These are phyloP conservation scores for Dryomyza anilis DNA, from an alignment of 2,888 invertebrate species.

Conservation along the genomic window DNA sequence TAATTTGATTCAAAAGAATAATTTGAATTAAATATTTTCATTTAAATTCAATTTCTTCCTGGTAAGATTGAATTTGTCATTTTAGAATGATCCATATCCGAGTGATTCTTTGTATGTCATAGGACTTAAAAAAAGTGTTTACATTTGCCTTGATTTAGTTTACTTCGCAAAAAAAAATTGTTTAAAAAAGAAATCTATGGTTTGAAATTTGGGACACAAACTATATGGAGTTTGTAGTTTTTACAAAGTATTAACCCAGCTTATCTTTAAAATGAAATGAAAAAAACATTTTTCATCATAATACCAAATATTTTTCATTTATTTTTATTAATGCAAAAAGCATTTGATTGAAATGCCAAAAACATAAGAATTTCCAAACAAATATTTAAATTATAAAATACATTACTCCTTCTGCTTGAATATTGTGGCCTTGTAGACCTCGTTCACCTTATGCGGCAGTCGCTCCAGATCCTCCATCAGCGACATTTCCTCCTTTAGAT, in stretches of 20 bases:
- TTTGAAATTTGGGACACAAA: too few species aligned
- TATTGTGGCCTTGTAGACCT: slow-evolving; percentile 41
- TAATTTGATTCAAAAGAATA: too few species aligned
- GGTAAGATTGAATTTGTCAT: too few species aligned
- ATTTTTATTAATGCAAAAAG: slow-evolving; percentile 10
- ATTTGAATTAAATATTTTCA: too few species aligned
- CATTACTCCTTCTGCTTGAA: slow-evolving; percentile 36
- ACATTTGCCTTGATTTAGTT: too few species aligned
- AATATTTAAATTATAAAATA: slow-evolving; percentile 11
- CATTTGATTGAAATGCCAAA: slow-evolving; percentile 13
- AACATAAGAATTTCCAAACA: slow-evolving; percentile 26
- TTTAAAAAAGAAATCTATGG: too few species aligned
- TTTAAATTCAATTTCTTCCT: too few species aligned
- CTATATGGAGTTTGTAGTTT: not conserved
- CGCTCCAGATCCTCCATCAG: slow-evolving; percentile 50
- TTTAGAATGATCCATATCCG: too few species aligned
- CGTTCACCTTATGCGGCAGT: slow-evolving; percentile 45
- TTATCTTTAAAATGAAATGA: too few species aligned
- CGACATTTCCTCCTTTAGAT: slow-evolving; percentile 46
- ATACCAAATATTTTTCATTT: slow-evolving; percentile 1
- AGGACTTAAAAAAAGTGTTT: too few species aligned
- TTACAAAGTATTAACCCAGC: not conserved
- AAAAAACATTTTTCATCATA: not conserved
- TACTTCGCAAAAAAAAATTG: too few species aligned
- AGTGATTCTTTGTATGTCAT: too few species aligned